Evolutionary conservation across 2,888 invertebrate genomes (phyloP).

Genomic region (Gortyna flavago): DNA sequence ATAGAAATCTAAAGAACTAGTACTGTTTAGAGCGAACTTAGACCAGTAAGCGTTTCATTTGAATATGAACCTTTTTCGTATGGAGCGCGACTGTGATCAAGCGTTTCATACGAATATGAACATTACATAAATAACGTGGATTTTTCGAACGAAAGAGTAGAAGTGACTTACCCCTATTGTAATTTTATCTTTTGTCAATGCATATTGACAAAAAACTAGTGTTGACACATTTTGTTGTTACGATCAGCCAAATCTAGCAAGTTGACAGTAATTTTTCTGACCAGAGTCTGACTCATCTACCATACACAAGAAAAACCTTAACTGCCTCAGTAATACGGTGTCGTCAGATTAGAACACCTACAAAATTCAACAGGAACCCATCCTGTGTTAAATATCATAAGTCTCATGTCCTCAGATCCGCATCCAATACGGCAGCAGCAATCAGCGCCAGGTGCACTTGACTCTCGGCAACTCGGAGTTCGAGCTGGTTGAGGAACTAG

Average conservation of each 20-base stretch:
- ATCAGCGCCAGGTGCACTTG: slow-evolving; percentile 88
- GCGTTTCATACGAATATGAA: neutral
- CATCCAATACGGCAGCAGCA: slow-evolving; percentile 90
- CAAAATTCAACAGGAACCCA: neutral
- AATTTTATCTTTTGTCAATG: neutral
- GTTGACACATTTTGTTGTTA: too few species aligned
- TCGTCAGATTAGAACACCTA: neutral
- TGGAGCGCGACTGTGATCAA: too few species aligned
- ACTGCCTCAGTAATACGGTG: neutral
- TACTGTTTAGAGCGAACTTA: neutral
- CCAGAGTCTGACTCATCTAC: neutral
- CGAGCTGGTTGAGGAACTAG: slow-evolving; percentile 93
- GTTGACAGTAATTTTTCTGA: neutral
- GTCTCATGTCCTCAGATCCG: slow-evolving; percentile 81
- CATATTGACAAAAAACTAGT: too few species aligned
- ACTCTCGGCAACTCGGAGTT: slow-evolving; percentile 91
- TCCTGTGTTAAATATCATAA: neutral
- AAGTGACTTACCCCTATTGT: accelerated
- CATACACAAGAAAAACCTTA: neutral
- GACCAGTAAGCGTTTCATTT: neutral
- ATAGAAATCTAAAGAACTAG: neutral
- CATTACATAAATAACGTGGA: neutral
- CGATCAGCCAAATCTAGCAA: neutral
- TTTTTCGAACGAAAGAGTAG: neutral
- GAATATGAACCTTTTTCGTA: neutral